These are phyloP conservation scores for Chydorus sphaericus DNA, from an alignment of 2,888 invertebrate species.

Conservation along the genomic window DNA sequence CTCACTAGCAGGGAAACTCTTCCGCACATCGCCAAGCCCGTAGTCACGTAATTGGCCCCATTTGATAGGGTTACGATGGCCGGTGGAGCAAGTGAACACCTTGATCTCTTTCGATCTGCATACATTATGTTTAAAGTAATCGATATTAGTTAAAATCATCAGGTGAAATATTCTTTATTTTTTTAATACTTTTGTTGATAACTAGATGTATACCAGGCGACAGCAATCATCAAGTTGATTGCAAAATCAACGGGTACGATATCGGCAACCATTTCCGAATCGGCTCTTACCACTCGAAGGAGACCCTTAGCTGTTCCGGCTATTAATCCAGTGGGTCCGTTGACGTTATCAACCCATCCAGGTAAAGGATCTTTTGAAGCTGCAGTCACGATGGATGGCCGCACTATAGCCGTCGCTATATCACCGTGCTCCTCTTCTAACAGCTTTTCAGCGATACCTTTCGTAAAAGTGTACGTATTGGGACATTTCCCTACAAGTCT, in stretches of 20 bases:
- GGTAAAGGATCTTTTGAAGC: conserved; percentile 30
- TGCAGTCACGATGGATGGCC: conserved; percentile 64
- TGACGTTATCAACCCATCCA: conserved; percentile 46
- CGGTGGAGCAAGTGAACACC: conserved; percentile 86
- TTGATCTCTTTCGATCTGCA: conserved; percentile 44
- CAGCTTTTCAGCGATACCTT: conserved; percentile 86
- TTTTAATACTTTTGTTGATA: no score
- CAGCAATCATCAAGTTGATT: conserved; percentile 70
- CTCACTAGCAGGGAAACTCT: conserved; percentile 68
- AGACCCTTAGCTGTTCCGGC: conserved; percentile 34
- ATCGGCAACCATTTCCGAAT: conserved; percentile 59
- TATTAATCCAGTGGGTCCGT: conserved; percentile 40
- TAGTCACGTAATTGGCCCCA: no score
- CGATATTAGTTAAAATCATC: no score
- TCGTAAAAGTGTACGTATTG: conserved; percentile 95
- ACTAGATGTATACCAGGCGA: conserved; percentile 58
- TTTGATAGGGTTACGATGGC: conserved; percentile 64
- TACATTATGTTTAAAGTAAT: no score
- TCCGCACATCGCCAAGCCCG: no score
- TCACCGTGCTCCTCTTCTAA: conserved; percentile 63
- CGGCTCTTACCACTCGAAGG: conserved; percentile 53
- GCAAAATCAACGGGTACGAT: conserved; percentile 85
- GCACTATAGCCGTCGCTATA: conserved; percentile 80
- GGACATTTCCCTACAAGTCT: conserved; percentile 61
- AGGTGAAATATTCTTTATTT: no score